A percentile compares a stretch with the other conserved stretches of the same genome.
Conservation (phyloP, 2,888 invertebrate species). For the Heliconius ismenius region DNA sequence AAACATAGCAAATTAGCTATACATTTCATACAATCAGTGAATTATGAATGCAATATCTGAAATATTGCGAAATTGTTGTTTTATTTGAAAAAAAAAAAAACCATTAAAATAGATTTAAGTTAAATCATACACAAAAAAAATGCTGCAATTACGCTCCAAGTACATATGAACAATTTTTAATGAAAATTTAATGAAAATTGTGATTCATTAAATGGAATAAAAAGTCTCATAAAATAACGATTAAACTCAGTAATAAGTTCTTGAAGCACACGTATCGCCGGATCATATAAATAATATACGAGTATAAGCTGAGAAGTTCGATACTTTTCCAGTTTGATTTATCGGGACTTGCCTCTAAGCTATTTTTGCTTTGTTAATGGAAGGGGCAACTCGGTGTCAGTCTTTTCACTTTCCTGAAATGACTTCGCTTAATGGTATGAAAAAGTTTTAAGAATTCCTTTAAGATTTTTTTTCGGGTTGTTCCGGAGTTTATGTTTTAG, state of each 20-base stretch:
- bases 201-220: background rate
- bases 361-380: slow-evolving; percentile 67
- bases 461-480: slow-evolving; percentile 44
- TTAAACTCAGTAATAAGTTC: background rate
- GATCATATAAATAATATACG: slow-evolving; percentile 32
- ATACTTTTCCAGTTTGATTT: slow-evolving; percentile 63
- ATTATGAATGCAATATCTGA: too few relatives aligned
- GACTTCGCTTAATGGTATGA: slow-evolving; percentile 57
- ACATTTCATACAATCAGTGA: too few relatives aligned
- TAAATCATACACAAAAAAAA: background rate
- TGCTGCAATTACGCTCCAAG: too few relatives aligned
- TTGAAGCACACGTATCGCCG: background rate
- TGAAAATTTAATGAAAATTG: background rate
- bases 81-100: too few relatives aligned
- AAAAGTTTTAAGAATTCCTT: slow-evolving; percentile 47
- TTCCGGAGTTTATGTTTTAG: slow-evolving; percentile 41
- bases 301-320: slow-evolving; percentile 30
- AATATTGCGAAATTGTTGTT: too few relatives aligned
- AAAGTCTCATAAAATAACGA: slow-evolving; percentile 1
- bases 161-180: background rate
- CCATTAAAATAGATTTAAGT: background rate
- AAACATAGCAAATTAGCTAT: slow-evolving; percentile 13
- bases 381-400: slow-evolving; percentile 62
- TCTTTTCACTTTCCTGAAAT: slow-evolving; percentile 64
- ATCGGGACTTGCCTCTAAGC: slow-evolving; percentile 61